Base-by-base conservation (phyloP, 1,140 invertebrate genomes). In the Calosoma granatense region DNA sequence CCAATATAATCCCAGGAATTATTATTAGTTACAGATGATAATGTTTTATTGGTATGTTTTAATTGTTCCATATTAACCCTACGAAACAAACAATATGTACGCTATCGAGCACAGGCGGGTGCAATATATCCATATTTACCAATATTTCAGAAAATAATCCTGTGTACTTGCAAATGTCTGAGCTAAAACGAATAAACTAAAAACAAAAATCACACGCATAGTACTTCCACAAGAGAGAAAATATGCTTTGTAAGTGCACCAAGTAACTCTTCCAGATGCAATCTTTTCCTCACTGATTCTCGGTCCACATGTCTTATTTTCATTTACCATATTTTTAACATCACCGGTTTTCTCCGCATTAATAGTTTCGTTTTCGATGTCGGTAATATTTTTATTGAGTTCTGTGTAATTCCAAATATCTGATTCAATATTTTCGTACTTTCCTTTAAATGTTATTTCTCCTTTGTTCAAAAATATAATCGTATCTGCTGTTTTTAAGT, bases 141-240 rank as follows among this genome's bases (percentile, higher is more conserved):
- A 88, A 61, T 78, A 84, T 2, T 81, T 78, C 0, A 86, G 70
- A 69, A 82, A 83, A 65, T 83, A 85, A 63, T 88, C 85, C 3
- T 77, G 77, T 14, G 77, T 79, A 59, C 83, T 87, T 22, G 76
- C 82, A 39, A 81, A 65, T 19, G 79, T 67, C 72, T 88, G 86
- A 20, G 82, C 77, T 0, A 78, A 59, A 15, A 81, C 55, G 43
- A 81, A 81, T 0, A 82, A 63, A 1, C 77, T n/a, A 3, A 74
- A 19, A 64, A 85, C 74, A 12, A 76, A 54, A 6, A 79, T 68
- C 2, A 81, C 67, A 15, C 77, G 61, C 21, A 74, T 70, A 14
- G 76, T 70, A 11, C 76, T 81, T 54, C 74, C 76, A 41, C 80
- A 79, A 1, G 83, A 81, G 15, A 72, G 71, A 47, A 85, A 77